phyloP scores from a whole-genome alignment of 1,140 invertebrate species.

The Bombus pascuorum region DNA sequence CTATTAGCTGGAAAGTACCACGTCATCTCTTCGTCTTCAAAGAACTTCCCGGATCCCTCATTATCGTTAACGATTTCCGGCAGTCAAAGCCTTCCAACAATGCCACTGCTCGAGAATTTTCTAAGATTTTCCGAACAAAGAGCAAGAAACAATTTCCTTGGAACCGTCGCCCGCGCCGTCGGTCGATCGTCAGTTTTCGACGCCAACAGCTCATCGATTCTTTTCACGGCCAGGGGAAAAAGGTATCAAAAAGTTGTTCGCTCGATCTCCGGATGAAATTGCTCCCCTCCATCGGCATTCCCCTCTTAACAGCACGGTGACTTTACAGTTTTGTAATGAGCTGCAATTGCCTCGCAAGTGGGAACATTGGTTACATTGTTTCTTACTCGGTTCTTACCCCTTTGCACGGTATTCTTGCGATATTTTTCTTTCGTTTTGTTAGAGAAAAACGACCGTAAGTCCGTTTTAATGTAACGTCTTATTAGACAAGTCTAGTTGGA shows the following conservation, averaged over 20 bases:
- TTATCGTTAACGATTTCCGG: constrained; percentile 43
- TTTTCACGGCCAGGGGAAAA: neutral
- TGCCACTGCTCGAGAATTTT: neutral
- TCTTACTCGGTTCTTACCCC: neutral
- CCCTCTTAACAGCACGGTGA: neutral
- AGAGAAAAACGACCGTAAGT: too few relatives aligned
- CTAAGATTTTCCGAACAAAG: constrained; percentile 17
- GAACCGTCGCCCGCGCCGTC: neutral
- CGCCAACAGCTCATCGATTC: neutral
- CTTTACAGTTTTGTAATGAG: constrained; percentile 14
- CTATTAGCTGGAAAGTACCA: constrained; percentile 21
- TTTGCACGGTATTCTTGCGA: neutral
- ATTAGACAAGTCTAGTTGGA: too few relatives aligned
- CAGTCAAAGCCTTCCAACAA: neutral
- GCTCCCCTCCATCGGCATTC: neutral
- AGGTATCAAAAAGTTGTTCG: neutral
- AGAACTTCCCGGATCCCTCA: constrained; percentile 22
- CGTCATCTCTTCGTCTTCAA: constrained; percentile 13
- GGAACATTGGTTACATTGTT: constrained; percentile 4
- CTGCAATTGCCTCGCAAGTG: neutral
- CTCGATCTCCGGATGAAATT: neutral
- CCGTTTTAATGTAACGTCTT: too few relatives aligned
- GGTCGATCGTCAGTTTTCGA: neutral
- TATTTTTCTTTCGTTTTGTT: neutral
- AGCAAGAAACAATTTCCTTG: neutral